Evolutionary conservation across 1,140 invertebrate species (phyloP).

Genomic region (Listronotus bonariensis): DNA sequence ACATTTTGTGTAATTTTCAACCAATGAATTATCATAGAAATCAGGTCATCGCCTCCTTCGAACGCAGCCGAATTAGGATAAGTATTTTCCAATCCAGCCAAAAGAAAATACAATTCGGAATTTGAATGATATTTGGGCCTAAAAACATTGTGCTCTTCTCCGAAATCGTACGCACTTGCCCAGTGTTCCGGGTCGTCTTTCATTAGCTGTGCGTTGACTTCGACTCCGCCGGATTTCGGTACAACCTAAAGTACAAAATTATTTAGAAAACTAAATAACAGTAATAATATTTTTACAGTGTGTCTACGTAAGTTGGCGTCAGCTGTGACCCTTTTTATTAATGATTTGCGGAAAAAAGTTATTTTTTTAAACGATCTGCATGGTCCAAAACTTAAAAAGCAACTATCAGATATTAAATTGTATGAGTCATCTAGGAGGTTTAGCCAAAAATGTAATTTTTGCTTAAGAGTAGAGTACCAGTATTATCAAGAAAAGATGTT

Average conservation of each 20-base stretch:
- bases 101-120: conserved; percentile 63
- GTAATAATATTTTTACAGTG: too few species aligned
- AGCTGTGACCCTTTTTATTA: too few species aligned
- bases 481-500: too few species aligned
- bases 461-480: too few species aligned
- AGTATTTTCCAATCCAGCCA: conserved; percentile 69
- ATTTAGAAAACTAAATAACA: background rate
- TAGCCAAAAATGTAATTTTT: too few species aligned
- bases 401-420: too few species aligned
- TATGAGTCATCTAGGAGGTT: too few species aligned
- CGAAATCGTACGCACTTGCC: conserved; percentile 78
- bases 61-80: conserved; percentile 68
- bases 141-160: conserved; percentile 60
- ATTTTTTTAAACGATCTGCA: too few species aligned
- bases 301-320: too few species aligned
- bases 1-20: conserved; percentile 69
- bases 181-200: conserved; percentile 76
- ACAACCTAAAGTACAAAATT: conserved; percentile 63
- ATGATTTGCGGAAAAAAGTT: too few species aligned
- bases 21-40: conserved; percentile 65
- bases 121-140: conserved; percentile 66
- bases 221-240: conserved; percentile 62
- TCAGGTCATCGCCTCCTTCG: conserved; percentile 63
- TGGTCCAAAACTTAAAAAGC: too few species aligned
- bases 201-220: conserved; percentile 80